Evolutionary conservation across 2,888 invertebrate genomes (phyloP), one percentile per base, ranked within the genome.

Genomic region (Trichogramma dendrolimi): DNA sequence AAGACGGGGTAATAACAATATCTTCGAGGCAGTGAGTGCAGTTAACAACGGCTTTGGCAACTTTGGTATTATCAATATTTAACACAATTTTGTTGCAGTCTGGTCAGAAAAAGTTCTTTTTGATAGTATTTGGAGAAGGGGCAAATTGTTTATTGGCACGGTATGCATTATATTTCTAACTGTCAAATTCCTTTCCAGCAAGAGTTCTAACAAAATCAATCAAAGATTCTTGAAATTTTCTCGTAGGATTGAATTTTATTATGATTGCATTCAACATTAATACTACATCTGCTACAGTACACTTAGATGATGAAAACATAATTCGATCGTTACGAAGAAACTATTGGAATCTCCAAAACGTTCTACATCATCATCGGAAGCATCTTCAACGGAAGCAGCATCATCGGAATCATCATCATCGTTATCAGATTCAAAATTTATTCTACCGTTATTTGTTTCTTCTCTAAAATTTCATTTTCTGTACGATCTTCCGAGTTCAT

Each of bases 41-140:
- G 5, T 38, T 6, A 2, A 50, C 50, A 7, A 6, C 7, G 27
- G 5, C 7, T 38, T 14, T 50, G 8, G 39, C 10, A 27, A n/a
- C 39, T 27, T 50, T 11, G 6, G 27, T 11, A 41, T 38, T n/a
- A 7, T 27, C 5, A 6, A 27, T 52, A 52, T n/a, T 55, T 40
- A 61, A 27, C 43, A 66, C 27, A 48, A 60, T 52, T 6, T 43
- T 8, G 46, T 57, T 55, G 51, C 66, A 61, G 27, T 44, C 53
- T 51, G 39, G 51, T 2, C 61, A 66, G 50, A 60, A 66, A 57
- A 55, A 66, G 43, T 59, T 50, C 2, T 46, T 14, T 27, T 11
- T n/a, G n/a, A 10, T 39, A 5, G 39, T 52, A 6, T 52, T 41
- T 10, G 27, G 6, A 38, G 39, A 41, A n/a, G 52, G 40, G 1